Percentiles rank a stretch among this genome's conserved stretches.
Conservation (phyloP, 35 echinoderm and acorn worm genomes). For the Holothuria glaberrima region DNA sequence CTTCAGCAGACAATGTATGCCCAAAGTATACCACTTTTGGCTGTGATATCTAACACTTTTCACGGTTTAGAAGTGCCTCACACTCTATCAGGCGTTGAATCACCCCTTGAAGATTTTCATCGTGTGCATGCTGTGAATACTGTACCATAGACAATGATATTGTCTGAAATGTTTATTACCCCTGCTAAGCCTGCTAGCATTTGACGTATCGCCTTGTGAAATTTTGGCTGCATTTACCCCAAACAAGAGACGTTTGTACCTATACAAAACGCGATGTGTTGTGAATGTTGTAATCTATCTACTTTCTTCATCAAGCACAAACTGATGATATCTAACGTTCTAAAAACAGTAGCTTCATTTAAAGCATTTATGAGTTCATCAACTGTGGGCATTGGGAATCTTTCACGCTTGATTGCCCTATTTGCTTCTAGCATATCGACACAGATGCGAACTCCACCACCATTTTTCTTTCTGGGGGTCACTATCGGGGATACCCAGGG, state of each 20-base stretch:
- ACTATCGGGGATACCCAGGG: slow-evolving; percentile 87
- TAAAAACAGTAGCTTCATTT: too few relatives aligned
- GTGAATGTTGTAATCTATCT: too few relatives aligned
- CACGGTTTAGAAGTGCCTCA: slow-evolving; percentile 73
- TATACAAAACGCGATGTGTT: slow-evolving; percentile 42
- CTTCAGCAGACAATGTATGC: too few relatives aligned
- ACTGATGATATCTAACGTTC: too few relatives aligned
- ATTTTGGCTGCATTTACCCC: slow-evolving; percentile 76
- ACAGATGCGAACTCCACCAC: slow-evolving; percentile 45
- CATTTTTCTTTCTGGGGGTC: slow-evolving; percentile 44
- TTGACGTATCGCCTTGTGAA: slow-evolving; percentile 58
- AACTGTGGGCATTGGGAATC: too few relatives aligned
- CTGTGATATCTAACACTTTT: slow-evolving; percentile 70
- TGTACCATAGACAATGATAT: slow-evolving; percentile 84
- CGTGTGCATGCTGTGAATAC: slow-evolving; percentile 57
- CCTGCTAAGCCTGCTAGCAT: slow-evolving; percentile 69
- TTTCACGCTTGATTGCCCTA: slow-evolving; percentile 46
- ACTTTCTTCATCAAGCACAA: too few relatives aligned
- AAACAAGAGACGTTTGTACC: slow-evolving; percentile 79
- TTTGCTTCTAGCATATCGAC: slow-evolving; percentile 39
- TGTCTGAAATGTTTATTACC: slow-evolving; percentile 71
- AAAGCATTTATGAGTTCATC: too few relatives aligned
- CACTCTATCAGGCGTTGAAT: slow-evolving; percentile 63
- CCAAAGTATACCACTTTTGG: too few relatives aligned
- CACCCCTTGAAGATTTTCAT: slow-evolving; percentile 60